These are phyloP conservation scores for Polypterus bichir DNA, from an alignment of 2,113 vertebrate species.

Conservation along the genomic window DNA sequence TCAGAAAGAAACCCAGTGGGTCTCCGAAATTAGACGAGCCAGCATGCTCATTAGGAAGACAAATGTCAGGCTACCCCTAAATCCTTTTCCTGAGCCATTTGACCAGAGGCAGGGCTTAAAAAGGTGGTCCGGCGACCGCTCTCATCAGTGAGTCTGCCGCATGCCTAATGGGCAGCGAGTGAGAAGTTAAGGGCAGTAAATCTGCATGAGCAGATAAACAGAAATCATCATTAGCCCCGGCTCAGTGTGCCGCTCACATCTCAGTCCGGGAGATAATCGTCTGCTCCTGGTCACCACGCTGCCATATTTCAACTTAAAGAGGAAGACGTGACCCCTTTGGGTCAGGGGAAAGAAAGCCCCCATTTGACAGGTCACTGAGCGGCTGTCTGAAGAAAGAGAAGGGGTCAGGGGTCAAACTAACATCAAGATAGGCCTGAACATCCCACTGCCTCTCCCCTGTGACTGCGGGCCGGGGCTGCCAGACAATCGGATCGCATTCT, in stretches of 20 bases:
- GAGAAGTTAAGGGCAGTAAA: constrained; percentile 40
- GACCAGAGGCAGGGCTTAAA: too few species aligned
- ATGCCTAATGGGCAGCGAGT: constrained; percentile 3
- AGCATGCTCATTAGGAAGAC: too few species aligned
- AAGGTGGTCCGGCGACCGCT: too few species aligned
- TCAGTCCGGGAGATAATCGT: constrained; percentile 51
- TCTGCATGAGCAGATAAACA: constrained; percentile 49
- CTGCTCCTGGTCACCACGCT: constrained; percentile 57
- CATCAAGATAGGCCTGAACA: constrained; percentile 50
- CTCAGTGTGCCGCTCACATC: constrained; percentile 61
- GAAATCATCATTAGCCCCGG: constrained; percentile 72
- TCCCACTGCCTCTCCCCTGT: constrained; percentile 23
- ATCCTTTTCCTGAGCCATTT: too few species aligned
- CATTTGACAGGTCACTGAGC: constrained; percentile 64
- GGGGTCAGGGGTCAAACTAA: constrained; percentile 55
- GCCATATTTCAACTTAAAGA: constrained; percentile 75
- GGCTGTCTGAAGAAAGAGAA: constrained; percentile 39
- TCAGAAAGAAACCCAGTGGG: too few species aligned
- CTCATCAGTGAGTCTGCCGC: too few species aligned
- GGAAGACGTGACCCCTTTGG: constrained; percentile 57
- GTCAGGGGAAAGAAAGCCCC: constrained; percentile 71
- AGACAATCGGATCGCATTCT: background rate
- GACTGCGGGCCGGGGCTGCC: background rate
- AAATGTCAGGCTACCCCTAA: too few species aligned
- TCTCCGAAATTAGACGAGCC: too few species aligned